phyloP scores from a whole-genome alignment of 2,113 vertebrate species.

The Cheirogaleus medius region DNA sequence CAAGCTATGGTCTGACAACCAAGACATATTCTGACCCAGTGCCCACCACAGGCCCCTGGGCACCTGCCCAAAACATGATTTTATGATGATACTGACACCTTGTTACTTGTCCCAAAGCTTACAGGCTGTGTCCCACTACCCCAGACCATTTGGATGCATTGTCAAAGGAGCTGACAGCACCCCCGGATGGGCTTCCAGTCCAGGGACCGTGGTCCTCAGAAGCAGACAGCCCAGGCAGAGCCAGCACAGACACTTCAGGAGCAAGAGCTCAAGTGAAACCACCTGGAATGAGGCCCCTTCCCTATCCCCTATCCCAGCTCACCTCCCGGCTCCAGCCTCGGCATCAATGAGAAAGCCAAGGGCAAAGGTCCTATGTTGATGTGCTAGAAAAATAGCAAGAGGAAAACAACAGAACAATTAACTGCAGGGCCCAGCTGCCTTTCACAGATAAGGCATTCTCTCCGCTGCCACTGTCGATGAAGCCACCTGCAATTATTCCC shows the following conservation, averaged over 20 bases:
- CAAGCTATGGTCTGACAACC: not conserved
- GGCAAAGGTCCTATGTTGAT: constrained; percentile 46
- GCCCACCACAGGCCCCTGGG: not conserved
- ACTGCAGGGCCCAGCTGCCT: constrained; percentile 37
- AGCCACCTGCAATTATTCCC: not conserved
- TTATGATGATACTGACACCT: not conserved
- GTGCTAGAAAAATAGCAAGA: not conserved
- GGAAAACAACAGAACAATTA: constrained; percentile 54
- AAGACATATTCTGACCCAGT: not conserved
- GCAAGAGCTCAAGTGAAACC: not conserved
- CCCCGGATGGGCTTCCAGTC: not conserved
- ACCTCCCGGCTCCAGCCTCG: not conserved
- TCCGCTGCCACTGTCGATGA: not conserved
- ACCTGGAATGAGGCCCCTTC: not conserved
- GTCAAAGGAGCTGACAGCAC: not conserved
- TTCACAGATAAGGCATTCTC: constrained; percentile 55
- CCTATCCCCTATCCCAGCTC: not conserved
- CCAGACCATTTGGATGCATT: not conserved
- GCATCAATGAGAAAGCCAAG: constrained; percentile 40
- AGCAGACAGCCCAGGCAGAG: not conserved
- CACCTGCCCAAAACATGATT: not conserved
- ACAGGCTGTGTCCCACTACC: not conserved
- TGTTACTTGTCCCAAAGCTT: not conserved
- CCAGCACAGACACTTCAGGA: not conserved
- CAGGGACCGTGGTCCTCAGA: not conserved